Evolutionary conservation across 2,113 vertebrate genomes (phyloP), one percentile per base, ranked within the genome.

Genomic region (Chamaetylas fuelleborni): DNA sequence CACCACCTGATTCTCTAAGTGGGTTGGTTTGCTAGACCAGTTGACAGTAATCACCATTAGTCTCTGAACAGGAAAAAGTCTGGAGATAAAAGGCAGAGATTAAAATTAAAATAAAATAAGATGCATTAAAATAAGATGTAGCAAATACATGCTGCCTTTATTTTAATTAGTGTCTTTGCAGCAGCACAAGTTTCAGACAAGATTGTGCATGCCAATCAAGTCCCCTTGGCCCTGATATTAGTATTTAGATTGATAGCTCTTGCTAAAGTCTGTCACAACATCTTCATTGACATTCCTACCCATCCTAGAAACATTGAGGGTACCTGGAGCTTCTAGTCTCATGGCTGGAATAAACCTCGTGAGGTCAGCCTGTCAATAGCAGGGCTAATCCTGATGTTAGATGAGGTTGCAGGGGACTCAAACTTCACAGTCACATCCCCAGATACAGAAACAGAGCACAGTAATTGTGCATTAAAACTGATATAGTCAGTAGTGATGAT

Each of bases 181-280:
- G 25, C 40, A 77, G 14, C 31, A 20, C 43, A 74, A 48, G 58
- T 56, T 73, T 78, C 64, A 86, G 31, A 50, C 15, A 89, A 81
- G 12, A 6, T 7, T n/a, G 11, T 71, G 29, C 36, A 25, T 0
- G 1, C 3, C 53, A 84, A 5, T 51, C 51, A 72, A 71, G 33
- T 76, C 29, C 36, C 23, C 43, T 87, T 79, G 29, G 47, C 40
- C 33, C 85, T 79, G 33, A 47, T 84, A 91, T 64, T 65, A 85
- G 28, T 38, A 54, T 83, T 83, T 36, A 81, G 60, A 79, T 56
- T 76, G 29, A 95, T 71, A 82, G 14, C 5, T 67, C 56, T 74
- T 67, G 7, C 51, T 67, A 14, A 81, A 60, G 5, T 60, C 78
- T 85, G 53, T 51, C 34, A 47, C 50, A 80, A n/a, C 6, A 60